These are phyloP conservation scores for Dendroctonus valens DNA, from an alignment of 1,140 invertebrate genomes.

Conservation along the genomic window DNA sequence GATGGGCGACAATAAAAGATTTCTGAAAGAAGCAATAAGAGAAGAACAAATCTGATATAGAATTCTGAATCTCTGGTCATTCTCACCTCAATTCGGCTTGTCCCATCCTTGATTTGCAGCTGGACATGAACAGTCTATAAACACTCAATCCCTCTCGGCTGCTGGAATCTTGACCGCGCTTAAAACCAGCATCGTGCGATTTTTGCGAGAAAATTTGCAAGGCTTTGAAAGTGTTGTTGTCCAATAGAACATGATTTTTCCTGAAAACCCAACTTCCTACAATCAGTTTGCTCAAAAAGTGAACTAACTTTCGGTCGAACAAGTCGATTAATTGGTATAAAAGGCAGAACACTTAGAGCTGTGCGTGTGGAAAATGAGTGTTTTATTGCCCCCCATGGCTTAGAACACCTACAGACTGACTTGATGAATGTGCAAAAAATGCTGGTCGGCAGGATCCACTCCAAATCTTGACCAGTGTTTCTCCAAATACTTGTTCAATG, in stretches of 20 bases:
- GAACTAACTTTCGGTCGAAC: no score
- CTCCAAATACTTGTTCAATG: slow-evolving; percentile 71
- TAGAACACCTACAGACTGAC: slow-evolving; percentile 61
- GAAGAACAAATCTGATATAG: slow-evolving; percentile 14
- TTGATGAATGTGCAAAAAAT: slow-evolving; percentile 61
- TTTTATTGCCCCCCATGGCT: no score
- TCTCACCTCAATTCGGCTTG: slow-evolving; percentile 55
- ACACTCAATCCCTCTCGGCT: slow-evolving; percentile 70
- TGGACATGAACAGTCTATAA: slow-evolving; percentile 65
- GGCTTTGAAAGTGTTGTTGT: slow-evolving; percentile 68
- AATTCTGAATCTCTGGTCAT: no score
- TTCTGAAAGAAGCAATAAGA: slow-evolving; percentile 43
- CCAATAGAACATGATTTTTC: slow-evolving; percentile 67
- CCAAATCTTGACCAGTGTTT: slow-evolving; percentile 63
- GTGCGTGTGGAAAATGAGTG: no score
- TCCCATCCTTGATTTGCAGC: slow-evolving; percentile 67
- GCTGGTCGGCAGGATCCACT: slow-evolving; percentile 55
- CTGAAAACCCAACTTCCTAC: slow-evolving; percentile 48
- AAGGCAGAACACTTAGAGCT: no score
- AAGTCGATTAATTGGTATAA: no score
- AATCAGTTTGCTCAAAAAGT: background rate
- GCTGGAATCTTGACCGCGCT: slow-evolving; percentile 58
- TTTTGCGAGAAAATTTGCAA: slow-evolving; percentile 73
- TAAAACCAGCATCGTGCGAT: slow-evolving; percentile 75
- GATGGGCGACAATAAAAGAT: slow-evolving; percentile 62